A percentile compares a stretch with the other conserved stretches of the same genome.
Evolutionary conservation across 1,140 invertebrate species (phyloP).

Genomic region (Calephelis nemesis): DNA sequence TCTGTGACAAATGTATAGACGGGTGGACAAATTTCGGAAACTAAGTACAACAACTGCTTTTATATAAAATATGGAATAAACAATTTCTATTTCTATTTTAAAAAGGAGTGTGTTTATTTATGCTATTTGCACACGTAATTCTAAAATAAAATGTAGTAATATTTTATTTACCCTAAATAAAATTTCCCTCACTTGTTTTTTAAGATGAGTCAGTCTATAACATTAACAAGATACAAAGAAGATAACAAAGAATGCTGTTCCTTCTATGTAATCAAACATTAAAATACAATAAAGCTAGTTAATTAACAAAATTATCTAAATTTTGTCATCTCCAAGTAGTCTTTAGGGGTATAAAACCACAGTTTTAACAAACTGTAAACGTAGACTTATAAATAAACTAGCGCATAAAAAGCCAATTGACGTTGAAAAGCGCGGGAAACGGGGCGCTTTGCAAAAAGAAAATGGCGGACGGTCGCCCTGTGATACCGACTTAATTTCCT

Average conservation of each 20-base stretch:
- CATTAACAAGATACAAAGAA: background rate
- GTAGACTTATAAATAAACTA: conserved; percentile 39
- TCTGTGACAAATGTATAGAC: too few relatives aligned
- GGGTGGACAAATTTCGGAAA: too few relatives aligned
- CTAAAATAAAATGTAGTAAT: too few relatives aligned
- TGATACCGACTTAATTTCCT: conserved; percentile 62
- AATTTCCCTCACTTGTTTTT: background rate
- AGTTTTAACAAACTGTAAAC: conserved; percentile 18
- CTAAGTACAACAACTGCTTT: too few relatives aligned
- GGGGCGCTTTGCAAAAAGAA: conserved; percentile 48
- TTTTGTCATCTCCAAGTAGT: background rate
- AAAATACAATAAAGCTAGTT: background rate
- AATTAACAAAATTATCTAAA: conserved; percentile 1
- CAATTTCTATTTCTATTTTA: too few relatives aligned
- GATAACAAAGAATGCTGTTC: background rate
- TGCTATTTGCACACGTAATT: too few relatives aligned
- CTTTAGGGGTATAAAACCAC: background rate
- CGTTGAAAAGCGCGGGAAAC: conserved; percentile 51
- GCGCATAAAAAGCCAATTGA: conserved; percentile 51
- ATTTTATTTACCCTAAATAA: too few relatives aligned
- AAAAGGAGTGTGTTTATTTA: too few relatives aligned
- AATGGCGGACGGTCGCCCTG: conserved; percentile 45
- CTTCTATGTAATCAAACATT: background rate
- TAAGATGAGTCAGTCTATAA: background rate
- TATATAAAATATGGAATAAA: too few relatives aligned